Percentiles rank a stretch among this genome's conserved stretches.
Evolutionary conservation across 2,888 invertebrate genomes (phyloP).

Genomic region (Torymus aiolomorphi): DNA sequence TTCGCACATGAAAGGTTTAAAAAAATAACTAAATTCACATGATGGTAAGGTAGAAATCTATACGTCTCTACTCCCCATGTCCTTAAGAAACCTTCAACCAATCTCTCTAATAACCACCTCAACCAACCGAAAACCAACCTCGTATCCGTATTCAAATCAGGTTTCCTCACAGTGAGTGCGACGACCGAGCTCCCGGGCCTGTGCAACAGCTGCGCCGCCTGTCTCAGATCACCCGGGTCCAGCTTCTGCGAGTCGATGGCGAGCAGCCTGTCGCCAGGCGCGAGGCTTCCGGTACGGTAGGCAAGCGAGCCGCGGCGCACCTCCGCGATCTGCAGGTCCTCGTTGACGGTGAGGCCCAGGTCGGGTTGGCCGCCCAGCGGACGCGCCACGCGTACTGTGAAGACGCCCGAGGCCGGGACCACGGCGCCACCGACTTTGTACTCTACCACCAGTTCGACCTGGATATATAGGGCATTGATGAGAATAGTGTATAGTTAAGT

Average conservation of each 20-base stretch:
- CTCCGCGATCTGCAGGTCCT: constrained; percentile 90
- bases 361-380: constrained; percentile 82
- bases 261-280: constrained; percentile 90
- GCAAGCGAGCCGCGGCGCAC: constrained; percentile 93
- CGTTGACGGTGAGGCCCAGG: constrained; percentile 92
- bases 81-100: no score
- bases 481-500: no score
- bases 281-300: constrained; percentile 91
- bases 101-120: no score
- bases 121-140: no score
- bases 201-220: constrained; percentile 73
- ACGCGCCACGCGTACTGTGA: constrained; percentile 91
- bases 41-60: no score
- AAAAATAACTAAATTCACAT: no score
- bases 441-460: constrained; percentile 88
- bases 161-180: constrained; percentile 71
- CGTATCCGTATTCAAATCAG: constrained; percentile 61
- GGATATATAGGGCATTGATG: constrained; percentile 13
- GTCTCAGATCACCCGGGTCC: constrained; percentile 73
- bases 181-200: constrained; percentile 73
- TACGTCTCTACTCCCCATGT: no score
- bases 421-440: constrained; percentile 95
- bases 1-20: no score
- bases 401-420: constrained; percentile 92
- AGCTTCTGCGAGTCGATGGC: constrained; percentile 89